Evolutionary conservation across 2,113 vertebrate genomes (phyloP), one percentile per base, ranked within the genome.

Genomic region (Elanoides forficatus): DNA sequence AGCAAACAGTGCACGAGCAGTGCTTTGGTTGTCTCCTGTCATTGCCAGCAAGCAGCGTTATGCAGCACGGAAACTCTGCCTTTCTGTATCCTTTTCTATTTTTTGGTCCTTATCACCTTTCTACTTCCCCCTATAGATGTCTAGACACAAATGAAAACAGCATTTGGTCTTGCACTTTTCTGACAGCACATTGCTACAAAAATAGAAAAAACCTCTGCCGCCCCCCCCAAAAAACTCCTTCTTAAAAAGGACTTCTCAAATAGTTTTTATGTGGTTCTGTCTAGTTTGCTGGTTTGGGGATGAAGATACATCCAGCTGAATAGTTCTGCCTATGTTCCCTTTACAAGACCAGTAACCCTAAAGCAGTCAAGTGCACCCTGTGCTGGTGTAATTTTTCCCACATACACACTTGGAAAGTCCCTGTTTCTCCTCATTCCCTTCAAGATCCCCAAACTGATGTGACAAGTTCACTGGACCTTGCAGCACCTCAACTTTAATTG

Each of bases 131-230:
- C 13, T 4, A 3, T 7, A 68, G 62, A 60, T n/a, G 16, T 14
- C 43, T 3, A 88, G 86, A 30, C 75, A 75, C 9, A 58, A 82
- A 52, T 1, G 1, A 87, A 53, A 19, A n/a, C 20, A 42, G 16
- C 18, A 56, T 75, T 88, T 63, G 52, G 11, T 67, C 16, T 58
- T 40, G 9, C 13, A 25, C 6, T 75, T 76, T 63, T 74, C 68
- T 1, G 2, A 58, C 26, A 53, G 13, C 0, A 0, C 6, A 13
- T 16, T 52, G 18, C 17, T 40, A 86, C 21, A 73, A 38, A 86
- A 96, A 56, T 5, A 76, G 26, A 68, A 68, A 19, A 83, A 56
- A 83, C 0, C 12, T 48, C 11, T 5, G 13, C 4, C 11, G 4
- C 2, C 3, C 12, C 7, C 17, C 32, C 15, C 38, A 6, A 55